Evolutionary conservation across 2,113 vertebrate genomes (phyloP).

Genomic region (Macaca nemestrina): DNA sequence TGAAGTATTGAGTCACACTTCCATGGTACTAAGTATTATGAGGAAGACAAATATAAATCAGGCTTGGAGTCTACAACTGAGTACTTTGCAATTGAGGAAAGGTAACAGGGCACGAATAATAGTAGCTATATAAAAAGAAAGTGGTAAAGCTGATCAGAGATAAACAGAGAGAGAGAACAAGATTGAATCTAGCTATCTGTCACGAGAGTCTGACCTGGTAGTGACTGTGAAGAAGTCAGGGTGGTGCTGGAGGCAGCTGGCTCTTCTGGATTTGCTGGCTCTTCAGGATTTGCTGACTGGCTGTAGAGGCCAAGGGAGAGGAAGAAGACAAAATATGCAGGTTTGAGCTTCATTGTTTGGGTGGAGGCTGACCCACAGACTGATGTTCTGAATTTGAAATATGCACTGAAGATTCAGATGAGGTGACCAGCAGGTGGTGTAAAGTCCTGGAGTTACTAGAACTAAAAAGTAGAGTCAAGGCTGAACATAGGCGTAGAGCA

Average conservation of each 20-base stretch:
- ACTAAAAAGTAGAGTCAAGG: neutral
- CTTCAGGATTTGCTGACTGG: neutral
- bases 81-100: neutral
- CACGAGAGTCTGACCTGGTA: neutral
- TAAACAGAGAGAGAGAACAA: neutral
- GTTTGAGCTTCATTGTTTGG: neutral
- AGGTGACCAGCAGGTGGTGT: neutral
- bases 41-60: neutral
- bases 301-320: neutral
- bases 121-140: neutral
- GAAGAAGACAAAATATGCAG: neutral
- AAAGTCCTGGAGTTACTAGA: neutral
- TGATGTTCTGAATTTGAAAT: neutral
- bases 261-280: neutral
- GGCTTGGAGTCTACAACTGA: neutral
- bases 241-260: neutral
- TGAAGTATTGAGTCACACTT: neutral
- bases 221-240: neutral
- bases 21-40: neutral
- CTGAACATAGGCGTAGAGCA: neutral
- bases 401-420: neutral
- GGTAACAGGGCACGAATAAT: neutral
- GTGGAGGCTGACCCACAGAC: neutral
- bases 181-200: neutral
- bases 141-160: neutral